phyloP scores from a whole-genome alignment of 2,113 vertebrate genomes.

The Strigops habroptila region DNA sequence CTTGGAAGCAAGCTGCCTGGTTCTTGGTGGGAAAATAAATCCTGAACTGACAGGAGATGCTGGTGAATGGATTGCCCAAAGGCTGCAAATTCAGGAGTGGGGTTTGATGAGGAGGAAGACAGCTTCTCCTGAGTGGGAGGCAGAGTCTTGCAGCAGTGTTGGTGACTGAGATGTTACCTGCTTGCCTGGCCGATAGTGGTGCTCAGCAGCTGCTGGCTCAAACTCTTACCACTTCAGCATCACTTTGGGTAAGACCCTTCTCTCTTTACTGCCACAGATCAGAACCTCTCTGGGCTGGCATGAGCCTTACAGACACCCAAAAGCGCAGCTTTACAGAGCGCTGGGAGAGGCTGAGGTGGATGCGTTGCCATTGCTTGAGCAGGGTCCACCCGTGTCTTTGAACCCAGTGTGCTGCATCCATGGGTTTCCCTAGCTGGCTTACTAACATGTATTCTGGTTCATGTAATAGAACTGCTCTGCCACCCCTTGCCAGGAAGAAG shows the following conservation, averaged over 20 bases:
- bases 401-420: fast-evolving
- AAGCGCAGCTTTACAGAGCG: neutral
- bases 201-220: neutral
- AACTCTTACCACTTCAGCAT: neutral
- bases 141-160: neutral
- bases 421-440: neutral
- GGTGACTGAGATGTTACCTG: fast-evolving
- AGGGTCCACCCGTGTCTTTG: neutral
- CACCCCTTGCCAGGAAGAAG: neutral
- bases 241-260: neutral
- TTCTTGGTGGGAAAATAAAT: neutral
- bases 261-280: neutral
- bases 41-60: neutral
- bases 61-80: neutral
- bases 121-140: neutral
- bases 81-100: neutral
- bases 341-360: neutral
- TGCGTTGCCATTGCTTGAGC: neutral
- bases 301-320: neutral
- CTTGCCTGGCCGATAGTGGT: neutral
- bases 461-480: neutral
- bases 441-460: neutral
- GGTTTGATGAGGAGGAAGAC: neutral
- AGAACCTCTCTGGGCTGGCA: neutral
- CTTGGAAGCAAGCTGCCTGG: neutral